Percentiles rank a stretch among this genome's conserved stretches.
Evolutionary conservation across 2,797 vertebrate genomes (phyloP).

Genomic region (Mionectes olivaceus): DNA sequence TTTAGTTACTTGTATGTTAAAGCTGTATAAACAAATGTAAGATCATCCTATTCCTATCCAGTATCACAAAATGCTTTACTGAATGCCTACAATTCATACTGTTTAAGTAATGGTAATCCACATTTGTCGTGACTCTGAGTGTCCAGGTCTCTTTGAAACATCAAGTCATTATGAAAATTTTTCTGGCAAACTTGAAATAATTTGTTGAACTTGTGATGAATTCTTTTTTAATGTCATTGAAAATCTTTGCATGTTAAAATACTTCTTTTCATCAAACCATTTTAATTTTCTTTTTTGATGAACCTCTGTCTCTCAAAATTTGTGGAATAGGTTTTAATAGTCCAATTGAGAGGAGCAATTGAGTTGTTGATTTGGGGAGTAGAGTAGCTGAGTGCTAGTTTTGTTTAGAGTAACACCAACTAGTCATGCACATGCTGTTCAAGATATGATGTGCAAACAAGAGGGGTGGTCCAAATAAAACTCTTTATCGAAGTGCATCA

Average conservation of each 20-base stretch:
- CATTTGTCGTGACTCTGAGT: not conserved
- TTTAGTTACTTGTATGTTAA: conserved; percentile 50
- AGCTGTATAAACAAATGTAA: conserved; percentile 33
- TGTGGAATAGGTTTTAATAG: not conserved
- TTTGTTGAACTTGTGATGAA: not conserved
- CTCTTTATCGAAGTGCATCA: not conserved
- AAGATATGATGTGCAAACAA: not conserved
- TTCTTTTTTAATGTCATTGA: not conserved
- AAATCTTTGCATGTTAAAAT: not conserved
- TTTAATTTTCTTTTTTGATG: not conserved
- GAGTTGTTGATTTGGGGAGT: not conserved
- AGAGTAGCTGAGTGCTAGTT: not conserved
- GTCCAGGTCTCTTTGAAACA: not conserved
- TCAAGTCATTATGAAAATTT: not conserved
- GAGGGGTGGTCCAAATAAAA: not conserved
- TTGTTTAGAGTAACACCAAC: not conserved
- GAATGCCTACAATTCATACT: not conserved
- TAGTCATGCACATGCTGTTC: not conserved
- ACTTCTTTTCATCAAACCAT: not conserved
- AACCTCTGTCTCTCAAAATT: not conserved
- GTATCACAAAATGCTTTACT: not conserved
- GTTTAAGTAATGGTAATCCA: not conserved
- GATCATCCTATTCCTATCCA: not conserved
- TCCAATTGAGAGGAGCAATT: not conserved
- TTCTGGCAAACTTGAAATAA: not conserved